phyloP scores from a whole-genome alignment of 2,113 vertebrate species.

The Pseudorectes ferrugineus region DNA sequence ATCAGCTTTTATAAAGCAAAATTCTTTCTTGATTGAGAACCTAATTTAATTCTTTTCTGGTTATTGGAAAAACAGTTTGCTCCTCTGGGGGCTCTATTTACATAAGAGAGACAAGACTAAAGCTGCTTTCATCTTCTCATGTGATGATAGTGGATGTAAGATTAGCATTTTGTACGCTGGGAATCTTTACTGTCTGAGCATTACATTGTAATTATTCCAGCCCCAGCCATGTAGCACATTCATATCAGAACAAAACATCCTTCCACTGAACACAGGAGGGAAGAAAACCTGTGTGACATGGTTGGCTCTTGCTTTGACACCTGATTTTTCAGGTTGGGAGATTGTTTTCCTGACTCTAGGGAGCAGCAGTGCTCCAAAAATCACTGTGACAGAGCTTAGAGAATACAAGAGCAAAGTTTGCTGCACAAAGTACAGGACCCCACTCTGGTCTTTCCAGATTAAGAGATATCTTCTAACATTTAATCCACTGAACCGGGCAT shows the following conservation, averaged over 20 bases:
- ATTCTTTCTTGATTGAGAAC: neutral
- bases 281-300: neutral
- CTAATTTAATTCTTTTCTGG: neutral
- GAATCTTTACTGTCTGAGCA: neutral
- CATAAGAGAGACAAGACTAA: neutral
- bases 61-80: neutral
- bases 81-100: neutral
- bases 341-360: neutral
- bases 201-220: neutral
- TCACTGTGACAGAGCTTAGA: fast-evolving
- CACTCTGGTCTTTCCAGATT: neutral
- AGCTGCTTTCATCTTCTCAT: neutral
- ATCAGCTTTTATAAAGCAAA: neutral
- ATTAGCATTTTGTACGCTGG: neutral
- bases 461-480: neutral
- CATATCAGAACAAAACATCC: neutral
- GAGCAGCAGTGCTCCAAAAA: neutral
- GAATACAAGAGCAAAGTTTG: neutral
- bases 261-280: neutral
- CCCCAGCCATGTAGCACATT: neutral
- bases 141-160: neutral
- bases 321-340: neutral
- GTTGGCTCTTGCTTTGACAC: neutral
- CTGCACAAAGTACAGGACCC: neutral
- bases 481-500: neutral